These are phyloP conservation scores for Lophotriccus pileatus DNA, from an alignment of 2,797 vertebrate genomes.

Conservation along the genomic window DNA sequence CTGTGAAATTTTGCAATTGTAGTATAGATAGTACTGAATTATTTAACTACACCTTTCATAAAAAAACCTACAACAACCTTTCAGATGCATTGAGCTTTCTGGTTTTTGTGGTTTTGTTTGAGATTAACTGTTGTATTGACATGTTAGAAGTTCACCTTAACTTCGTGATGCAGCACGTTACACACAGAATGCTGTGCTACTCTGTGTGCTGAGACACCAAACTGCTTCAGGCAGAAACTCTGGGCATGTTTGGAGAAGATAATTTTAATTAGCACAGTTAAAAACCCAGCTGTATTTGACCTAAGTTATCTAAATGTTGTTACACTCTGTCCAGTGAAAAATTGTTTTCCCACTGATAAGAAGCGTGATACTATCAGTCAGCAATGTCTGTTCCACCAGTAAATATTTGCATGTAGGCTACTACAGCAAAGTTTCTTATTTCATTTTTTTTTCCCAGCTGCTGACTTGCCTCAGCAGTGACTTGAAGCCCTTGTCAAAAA, in stretches of 20 bases:
- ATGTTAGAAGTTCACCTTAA: not conserved
- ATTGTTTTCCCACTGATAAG: slow-evolving; percentile 5
- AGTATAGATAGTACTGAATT: not conserved
- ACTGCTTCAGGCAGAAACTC: not conserved
- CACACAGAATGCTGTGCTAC: rapidly evolving
- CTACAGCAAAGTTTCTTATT: not conserved
- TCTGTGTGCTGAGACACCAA: not conserved
- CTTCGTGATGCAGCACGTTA: rapidly evolving
- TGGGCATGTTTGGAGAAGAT: not conserved
- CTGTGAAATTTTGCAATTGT: not conserved
- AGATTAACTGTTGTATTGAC: not conserved
- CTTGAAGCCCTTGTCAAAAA: slow-evolving; percentile 6
- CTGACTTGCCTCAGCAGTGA: not conserved
- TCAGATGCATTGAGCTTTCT: not conserved
- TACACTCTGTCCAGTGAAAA: not conserved
- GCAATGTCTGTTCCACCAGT: not conserved
- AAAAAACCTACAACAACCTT: not conserved
- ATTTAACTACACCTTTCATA: not conserved
- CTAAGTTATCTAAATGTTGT: not conserved
- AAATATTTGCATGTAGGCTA: slow-evolving; percentile 8
- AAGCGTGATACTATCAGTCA: slow-evolving; percentile 1
- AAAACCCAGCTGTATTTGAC: not conserved
- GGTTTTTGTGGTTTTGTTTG: not conserved
- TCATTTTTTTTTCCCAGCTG: not conserved
- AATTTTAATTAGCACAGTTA: not conserved